Evolutionary conservation across 2,797 vertebrate genomes (phyloP).

Genomic region (Lacerta viridis): DNA sequence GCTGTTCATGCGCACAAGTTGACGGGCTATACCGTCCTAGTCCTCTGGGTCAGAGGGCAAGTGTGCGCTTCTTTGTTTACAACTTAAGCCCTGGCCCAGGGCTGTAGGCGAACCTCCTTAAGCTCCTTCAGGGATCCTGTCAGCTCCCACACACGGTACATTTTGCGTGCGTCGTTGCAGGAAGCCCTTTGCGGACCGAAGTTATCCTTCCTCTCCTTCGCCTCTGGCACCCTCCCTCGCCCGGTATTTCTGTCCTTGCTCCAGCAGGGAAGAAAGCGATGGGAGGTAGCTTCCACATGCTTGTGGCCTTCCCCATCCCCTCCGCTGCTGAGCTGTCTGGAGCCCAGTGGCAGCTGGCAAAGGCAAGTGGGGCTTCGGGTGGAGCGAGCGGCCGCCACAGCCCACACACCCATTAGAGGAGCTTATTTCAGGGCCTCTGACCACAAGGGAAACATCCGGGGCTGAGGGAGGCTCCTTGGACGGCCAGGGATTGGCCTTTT

Average conservation of each 20-base stretch:
- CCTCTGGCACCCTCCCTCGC: neutral
- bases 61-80: neutral
- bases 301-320: constrained; percentile 30
- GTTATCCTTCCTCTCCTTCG: constrained; percentile 16
- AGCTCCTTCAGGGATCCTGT: constrained; percentile 1
- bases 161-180: neutral
- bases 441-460: constrained; percentile 62
- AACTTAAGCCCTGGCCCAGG: neutral
- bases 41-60: neutral
- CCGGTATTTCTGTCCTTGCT: constrained; percentile 37
- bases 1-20: neutral
- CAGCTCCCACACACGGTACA: neutral
- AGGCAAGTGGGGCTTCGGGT: constrained; percentile 85
- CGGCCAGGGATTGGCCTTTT: neutral
- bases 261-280: constrained; percentile 40
- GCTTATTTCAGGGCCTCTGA: constrained; percentile 59
- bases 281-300: constrained; percentile 40
- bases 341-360: constrained; percentile 92
- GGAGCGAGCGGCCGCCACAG: constrained; percentile 88
- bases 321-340: constrained; percentile 83
- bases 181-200: constrained; percentile 30
- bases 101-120: neutral
- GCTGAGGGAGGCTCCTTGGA: constrained; percentile 40
- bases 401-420: constrained; percentile 87
- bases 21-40: neutral